These are phyloP conservation scores for Phorcus lineatus DNA, from an alignment of 2,888 invertebrate genomes.

Conservation along the genomic window DNA sequence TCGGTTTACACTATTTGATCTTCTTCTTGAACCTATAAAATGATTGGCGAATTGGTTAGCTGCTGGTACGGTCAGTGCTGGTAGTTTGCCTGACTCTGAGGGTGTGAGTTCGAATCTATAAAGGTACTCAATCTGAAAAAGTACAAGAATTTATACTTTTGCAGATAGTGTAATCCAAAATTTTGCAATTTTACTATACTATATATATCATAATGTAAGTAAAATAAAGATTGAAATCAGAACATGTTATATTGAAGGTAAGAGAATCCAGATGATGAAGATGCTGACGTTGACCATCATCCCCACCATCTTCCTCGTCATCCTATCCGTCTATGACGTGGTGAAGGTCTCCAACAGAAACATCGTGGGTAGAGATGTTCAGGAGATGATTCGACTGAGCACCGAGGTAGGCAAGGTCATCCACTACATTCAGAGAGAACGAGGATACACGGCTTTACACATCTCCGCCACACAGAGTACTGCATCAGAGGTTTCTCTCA, in stretches of 20 bases:
- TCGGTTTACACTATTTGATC: too few relatives aligned
- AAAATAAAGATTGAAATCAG: not conserved
- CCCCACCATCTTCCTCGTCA: conserved; percentile 40
- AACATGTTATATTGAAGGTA: conserved; percentile 37
- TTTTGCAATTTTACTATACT: too few relatives aligned
- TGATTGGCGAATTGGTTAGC: too few relatives aligned
- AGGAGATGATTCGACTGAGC: conserved; percentile 41
- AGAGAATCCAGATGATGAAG: conserved; percentile 56
- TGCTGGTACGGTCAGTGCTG: too few relatives aligned
- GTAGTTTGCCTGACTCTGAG: too few relatives aligned
- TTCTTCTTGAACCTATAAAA: too few relatives aligned
- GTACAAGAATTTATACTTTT: too few relatives aligned
- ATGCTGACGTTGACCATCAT: conserved; percentile 45
- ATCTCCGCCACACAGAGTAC: conserved; percentile 56
- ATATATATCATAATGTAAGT: too few relatives aligned
- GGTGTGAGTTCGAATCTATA: too few relatives aligned
- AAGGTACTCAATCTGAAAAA: too few relatives aligned
- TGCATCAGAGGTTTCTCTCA: conserved; percentile 49
- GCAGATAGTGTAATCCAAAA: too few relatives aligned
- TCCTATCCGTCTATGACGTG: conserved; percentile 40
- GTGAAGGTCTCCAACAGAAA: conserved; percentile 29
- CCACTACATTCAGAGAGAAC: conserved; percentile 60
- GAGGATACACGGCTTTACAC: conserved; percentile 67
- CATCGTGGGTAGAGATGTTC: conserved; percentile 25
- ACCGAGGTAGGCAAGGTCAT: conserved; percentile 46